These are phyloP conservation scores for Fragum whitleyi DNA, from an alignment of 2,888 invertebrate genomes.

Conservation along the genomic window DNA sequence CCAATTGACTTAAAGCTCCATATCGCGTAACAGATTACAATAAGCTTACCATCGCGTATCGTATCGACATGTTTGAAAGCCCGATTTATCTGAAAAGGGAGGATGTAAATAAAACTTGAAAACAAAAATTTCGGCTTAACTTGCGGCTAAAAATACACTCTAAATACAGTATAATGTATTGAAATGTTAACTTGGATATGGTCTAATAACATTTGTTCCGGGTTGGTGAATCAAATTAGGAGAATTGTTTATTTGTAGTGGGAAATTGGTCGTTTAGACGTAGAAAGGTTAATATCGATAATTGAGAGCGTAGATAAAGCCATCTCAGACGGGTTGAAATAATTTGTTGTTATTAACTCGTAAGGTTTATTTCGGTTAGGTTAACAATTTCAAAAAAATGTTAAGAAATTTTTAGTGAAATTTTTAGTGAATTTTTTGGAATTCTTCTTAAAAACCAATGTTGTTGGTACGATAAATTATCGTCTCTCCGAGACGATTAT, in stretches of 20 bases:
- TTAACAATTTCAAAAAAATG: no score
- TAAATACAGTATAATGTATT: not conserved
- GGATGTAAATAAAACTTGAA: no score
- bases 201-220: slow-evolving; percentile 6
- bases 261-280: not conserved
- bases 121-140: not conserved
- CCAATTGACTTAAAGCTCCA: no score
- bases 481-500: not conserved
- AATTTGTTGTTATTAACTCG: no score
- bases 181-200: not conserved
- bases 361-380: no score
- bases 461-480: not conserved
- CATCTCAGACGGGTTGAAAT: not conserved
- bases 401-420: not conserved
- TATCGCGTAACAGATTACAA: no score
- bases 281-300: not conserved
- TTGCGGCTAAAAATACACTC: slow-evolving; percentile 12
- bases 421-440: no score
- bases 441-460: not conserved
- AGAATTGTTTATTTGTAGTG: not conserved
- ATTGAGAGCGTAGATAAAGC: not conserved
- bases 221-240: slow-evolving; percentile 9
- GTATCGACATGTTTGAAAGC: no score
- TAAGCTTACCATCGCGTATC: no score
- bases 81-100: no score